A percentile compares a stretch with the other conserved stretches of the same genome.
Conservation (phyloP, 2,888 invertebrate genomes). For the Ormyrus labotus region DNA sequence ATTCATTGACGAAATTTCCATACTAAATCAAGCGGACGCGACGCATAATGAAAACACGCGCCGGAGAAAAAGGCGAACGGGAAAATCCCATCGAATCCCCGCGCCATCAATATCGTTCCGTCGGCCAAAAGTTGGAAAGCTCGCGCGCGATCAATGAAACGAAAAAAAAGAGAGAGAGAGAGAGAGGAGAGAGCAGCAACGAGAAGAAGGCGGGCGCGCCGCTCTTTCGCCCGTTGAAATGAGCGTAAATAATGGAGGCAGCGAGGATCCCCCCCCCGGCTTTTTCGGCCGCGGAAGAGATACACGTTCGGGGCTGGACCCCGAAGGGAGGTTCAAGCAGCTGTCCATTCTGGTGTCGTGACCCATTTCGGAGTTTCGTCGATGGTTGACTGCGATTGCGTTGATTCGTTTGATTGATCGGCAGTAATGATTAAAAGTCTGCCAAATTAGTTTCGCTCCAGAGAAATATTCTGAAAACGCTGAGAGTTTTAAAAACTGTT, state of each 20-base stretch:
- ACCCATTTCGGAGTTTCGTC: too few species aligned
- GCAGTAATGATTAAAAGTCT: too few species aligned
- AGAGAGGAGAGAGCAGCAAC: too few species aligned
- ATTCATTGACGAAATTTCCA: conserved; percentile 48
- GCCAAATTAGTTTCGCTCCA: too few species aligned
- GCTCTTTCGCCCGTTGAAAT: conserved; percentile 20
- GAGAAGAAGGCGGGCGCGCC: not conserved
- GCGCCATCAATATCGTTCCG: conserved; percentile 43
- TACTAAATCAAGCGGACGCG: conserved; percentile 26
- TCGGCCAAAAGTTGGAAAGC: conserved; percentile 17
- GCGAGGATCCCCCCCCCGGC: not conserved
- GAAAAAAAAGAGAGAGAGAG: not conserved
- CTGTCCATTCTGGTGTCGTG: not conserved
- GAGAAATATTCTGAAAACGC: too few species aligned
- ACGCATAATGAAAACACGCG: conserved; percentile 14
- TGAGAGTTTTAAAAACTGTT: too few species aligned
- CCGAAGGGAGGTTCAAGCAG: too few species aligned
- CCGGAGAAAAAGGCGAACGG: not conserved
- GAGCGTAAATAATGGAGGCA: conserved; percentile 44
- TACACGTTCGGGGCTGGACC: too few species aligned
- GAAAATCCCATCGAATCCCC: conserved; percentile 28
- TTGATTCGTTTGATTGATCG: too few species aligned
- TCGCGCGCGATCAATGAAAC: not conserved
- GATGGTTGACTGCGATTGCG: too few species aligned
- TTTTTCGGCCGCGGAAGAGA: not conserved